Conservation (phyloP, 2,888 invertebrate species). For the Cremastobaeus sp. region DNA sequence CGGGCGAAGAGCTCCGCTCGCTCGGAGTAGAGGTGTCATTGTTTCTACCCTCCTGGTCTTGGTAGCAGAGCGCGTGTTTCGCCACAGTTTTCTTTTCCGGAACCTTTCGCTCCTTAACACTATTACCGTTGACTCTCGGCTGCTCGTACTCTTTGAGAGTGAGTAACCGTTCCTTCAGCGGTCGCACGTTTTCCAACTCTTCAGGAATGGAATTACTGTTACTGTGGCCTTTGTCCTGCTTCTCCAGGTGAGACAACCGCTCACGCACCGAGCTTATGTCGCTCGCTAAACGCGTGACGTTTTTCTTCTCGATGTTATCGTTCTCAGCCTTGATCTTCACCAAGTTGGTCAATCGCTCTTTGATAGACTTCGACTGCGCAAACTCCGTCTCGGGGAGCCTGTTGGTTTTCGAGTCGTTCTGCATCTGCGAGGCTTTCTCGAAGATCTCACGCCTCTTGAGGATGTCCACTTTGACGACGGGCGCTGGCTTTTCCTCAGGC, state of each 20-base stretch:
- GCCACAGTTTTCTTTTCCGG: constrained; percentile 76
- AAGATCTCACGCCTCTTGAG: constrained; percentile 90
- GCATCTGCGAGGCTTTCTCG: constrained; percentile 82
- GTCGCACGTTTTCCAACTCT: constrained; percentile 67
- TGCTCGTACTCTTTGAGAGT: constrained; percentile 70
- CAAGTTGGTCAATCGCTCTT: constrained; percentile 85
- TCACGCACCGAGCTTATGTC: constrained; percentile 84
- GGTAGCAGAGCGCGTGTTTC: constrained; percentile 70
- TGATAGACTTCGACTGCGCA: constrained; percentile 84
- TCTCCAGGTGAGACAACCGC: constrained; percentile 82
- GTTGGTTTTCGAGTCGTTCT: constrained; percentile 73
- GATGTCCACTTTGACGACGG: constrained; percentile 86
- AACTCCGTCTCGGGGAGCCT: constrained; percentile 81
- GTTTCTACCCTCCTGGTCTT: constrained; percentile 65
- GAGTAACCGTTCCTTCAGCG: constrained; percentile 70
- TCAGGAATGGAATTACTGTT: constrained; percentile 65
- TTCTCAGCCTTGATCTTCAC: constrained; percentile 83
- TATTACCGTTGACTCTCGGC: constrained; percentile 62
- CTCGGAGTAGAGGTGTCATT: constrained; percentile 72
- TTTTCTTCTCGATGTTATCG: constrained; percentile 76
- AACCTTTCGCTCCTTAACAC: constrained; percentile 80
- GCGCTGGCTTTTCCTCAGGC: constrained; percentile 81
- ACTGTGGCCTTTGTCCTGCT: constrained; percentile 68
- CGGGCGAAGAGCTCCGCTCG: constrained; percentile 75
- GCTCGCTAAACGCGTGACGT: constrained; percentile 79